These are phyloP conservation scores for Clepsis dumicolana DNA, from an alignment of 2,888 invertebrate species.

Conservation along the genomic window DNA sequence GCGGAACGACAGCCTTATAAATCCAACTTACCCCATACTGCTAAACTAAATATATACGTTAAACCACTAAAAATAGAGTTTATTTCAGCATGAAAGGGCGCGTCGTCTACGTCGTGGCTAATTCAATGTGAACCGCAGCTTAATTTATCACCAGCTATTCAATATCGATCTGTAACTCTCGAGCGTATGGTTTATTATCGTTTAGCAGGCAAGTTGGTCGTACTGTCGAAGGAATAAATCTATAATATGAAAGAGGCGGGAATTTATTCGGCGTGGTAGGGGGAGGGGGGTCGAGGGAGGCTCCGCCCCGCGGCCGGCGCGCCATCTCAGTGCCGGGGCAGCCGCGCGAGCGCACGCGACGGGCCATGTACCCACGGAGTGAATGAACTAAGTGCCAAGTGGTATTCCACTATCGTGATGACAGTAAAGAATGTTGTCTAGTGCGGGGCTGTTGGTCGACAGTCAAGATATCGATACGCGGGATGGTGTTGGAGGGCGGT, in stretches of 20 bases:
- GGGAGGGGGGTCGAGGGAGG: constrained; percentile 71
- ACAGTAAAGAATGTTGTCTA: constrained; percentile 45
- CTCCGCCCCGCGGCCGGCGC: constrained; percentile 74
- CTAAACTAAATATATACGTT: constrained; percentile 61
- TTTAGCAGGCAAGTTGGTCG: constrained; percentile 68
- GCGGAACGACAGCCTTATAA: constrained; percentile 73
- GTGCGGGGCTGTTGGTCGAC: constrained; percentile 63
- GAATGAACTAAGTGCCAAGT: constrained; percentile 35
- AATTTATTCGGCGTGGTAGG: constrained; percentile 78
- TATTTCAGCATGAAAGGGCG: constrained; percentile 57
- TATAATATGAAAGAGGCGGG: constrained; percentile 86
- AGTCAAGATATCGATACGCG: constrained; percentile 71
- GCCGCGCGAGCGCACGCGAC: constrained; percentile 57
- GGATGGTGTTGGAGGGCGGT: constrained; percentile 89
- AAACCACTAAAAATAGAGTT: constrained; percentile 58
- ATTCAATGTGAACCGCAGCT: constrained; percentile 81
- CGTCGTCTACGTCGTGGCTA: constrained; percentile 72
- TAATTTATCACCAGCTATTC: constrained; percentile 79
- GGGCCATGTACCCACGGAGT: constrained; percentile 20
- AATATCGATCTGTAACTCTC: constrained; percentile 77
- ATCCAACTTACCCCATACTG: constrained; percentile 61
- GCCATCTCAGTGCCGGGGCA: constrained; percentile 80
- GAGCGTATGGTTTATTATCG: constrained; percentile 82
- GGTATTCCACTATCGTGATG: constrained; percentile 34
- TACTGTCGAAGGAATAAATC: constrained; percentile 82